Percentiles rank a stretch among this genome's conserved stretches.
phyloP scores from a whole-genome alignment of 2,113 vertebrate genomes.

The Colaptes auratus region DNA sequence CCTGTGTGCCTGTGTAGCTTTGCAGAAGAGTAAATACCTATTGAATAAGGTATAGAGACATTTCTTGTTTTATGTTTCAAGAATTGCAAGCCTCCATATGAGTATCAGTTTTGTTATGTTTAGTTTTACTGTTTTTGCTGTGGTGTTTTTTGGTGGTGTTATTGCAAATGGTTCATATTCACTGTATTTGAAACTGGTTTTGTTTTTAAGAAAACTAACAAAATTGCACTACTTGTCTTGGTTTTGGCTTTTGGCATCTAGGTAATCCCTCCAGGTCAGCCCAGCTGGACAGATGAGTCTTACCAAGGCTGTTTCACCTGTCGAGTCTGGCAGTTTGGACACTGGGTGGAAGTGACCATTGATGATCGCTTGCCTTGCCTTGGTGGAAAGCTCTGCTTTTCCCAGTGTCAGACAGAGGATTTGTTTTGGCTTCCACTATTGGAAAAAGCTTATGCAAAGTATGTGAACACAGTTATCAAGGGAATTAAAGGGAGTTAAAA shows the following conservation, averaged over 20 bases:
- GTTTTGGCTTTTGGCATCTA: conserved; percentile 43
- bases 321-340: conserved; percentile 88
- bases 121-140: background rate
- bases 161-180: background rate
- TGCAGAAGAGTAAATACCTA: conserved; percentile 85
- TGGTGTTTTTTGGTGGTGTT: background rate
- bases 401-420: conserved; percentile 85
- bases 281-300: conserved; percentile 82
- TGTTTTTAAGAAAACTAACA: background rate
- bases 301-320: conserved; percentile 88
- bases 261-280: conserved; percentile 89
- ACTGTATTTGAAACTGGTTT: background rate
- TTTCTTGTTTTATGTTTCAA: background rate
- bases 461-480: conserved; percentile 20
- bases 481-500: background rate
- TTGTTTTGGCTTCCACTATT: conserved; percentile 93
- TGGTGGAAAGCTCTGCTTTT: conserved; percentile 90
- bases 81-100: background rate
- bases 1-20: conserved; percentile 89
- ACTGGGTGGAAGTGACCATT: conserved; percentile 88
- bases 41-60: conserved; percentile 83
- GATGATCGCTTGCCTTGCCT: conserved; percentile 93
- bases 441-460: conserved; percentile 99
- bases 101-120: background rate
- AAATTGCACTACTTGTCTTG: background rate